Percentiles rank a stretch among this genome's conserved stretches.
These are phyloP conservation scores for Thysanoteuthis rhombus DNA, from an alignment of 2,888 invertebrate genomes.

Conservation along the genomic window DNA sequence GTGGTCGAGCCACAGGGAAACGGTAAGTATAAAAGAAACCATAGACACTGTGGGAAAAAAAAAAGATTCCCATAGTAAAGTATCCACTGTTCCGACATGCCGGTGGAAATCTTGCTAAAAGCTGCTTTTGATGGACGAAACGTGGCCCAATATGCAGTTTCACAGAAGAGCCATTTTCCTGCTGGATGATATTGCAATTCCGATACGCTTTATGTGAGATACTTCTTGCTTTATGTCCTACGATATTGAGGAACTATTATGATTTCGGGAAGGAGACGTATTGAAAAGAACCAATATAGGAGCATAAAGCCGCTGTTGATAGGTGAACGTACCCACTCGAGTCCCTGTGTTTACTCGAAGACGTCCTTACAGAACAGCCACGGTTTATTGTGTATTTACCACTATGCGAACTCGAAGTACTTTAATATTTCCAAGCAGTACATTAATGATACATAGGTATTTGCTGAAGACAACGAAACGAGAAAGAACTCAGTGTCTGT, in stretches of 20 bases:
- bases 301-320: not conserved
- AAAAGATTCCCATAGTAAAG: not conserved
- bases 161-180: not conserved
- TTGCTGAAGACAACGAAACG: not conserved
- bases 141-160: not conserved
- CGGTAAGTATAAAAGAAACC: not conserved
- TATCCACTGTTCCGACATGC: not conserved
- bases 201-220: not conserved
- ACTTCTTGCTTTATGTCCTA: not conserved
- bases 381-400: not conserved
- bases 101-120: not conserved
- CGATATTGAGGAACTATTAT: not conserved
- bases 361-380: not conserved
- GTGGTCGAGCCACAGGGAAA: not conserved
- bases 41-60: not conserved
- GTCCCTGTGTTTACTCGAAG: not conserved
- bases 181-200: not conserved
- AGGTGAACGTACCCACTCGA: not conserved
- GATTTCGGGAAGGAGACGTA: not conserved
- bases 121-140: not conserved
- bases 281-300: not conserved
- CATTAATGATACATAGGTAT: not conserved
- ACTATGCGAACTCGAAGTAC: not conserved
- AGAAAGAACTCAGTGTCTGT: not conserved
- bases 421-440: not conserved